These are phyloP conservation scores for Tiaroga cobitis DNA, from an alignment of 2,797 vertebrate species.

Conservation along the genomic window DNA sequence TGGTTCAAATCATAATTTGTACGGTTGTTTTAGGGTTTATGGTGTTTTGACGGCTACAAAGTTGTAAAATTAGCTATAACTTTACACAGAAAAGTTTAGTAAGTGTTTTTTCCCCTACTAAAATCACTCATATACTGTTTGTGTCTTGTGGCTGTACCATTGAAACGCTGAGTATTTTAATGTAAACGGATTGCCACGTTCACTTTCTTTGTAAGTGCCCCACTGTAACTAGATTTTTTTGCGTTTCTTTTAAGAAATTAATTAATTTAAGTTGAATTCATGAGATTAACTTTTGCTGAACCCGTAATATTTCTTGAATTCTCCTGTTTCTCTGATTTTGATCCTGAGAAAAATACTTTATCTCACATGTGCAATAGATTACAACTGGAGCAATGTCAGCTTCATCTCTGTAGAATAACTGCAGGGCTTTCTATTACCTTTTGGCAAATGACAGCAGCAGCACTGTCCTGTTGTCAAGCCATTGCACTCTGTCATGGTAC, in stretches of 20 bases:
- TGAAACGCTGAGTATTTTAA: not conserved
- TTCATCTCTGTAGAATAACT: slow-evolving; percentile 29
- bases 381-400: slow-evolving; percentile 20
- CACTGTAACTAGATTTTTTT: not conserved
- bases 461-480: slow-evolving; percentile 46
- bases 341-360: slow-evolving; percentile 6
- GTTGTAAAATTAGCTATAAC: not conserved
- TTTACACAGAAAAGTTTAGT: not conserved
- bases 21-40: not conserved
- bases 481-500: slow-evolving; percentile 51
- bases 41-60: not conserved
- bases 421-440: slow-evolving; percentile 41
- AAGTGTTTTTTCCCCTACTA: too few relatives aligned
- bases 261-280: not conserved
- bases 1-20: not conserved
- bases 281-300: not conserved
- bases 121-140: not conserved
- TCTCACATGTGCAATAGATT: not conserved
- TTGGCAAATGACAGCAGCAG: slow-evolving; percentile 46
- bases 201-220: not conserved
- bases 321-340: not conserved
- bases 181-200: not conserved
- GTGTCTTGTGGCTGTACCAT: not conserved
- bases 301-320: not conserved
- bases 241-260: not conserved